Percentiles rank a stretch among this genome's conserved stretches.
Conservation (phyloP, 2,113 vertebrate species). For the Vulpes vulpes region DNA sequence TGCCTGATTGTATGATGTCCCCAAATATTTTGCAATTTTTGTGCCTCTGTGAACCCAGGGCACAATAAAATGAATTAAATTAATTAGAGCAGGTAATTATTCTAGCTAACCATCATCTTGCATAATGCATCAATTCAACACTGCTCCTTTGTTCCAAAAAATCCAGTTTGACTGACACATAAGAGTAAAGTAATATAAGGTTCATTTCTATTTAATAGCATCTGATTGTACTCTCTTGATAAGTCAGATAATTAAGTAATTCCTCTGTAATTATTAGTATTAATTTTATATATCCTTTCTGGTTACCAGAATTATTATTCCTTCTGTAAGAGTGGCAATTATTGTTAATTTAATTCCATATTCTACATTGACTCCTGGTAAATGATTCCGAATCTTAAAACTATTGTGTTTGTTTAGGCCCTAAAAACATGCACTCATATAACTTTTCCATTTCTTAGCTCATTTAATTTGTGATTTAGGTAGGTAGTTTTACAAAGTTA, state of each 20-base stretch:
- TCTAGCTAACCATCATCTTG: conserved; percentile 46
- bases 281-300: conserved; percentile 79
- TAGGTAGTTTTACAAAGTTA: conserved; percentile 64
- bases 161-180: conserved; percentile 58
- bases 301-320: conserved; percentile 70
- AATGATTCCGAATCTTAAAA: conserved; percentile 65
- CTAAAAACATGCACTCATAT: conserved; percentile 1
- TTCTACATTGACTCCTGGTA: conserved; percentile 52
- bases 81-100: conserved; percentile 70
- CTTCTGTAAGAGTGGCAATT: conserved; percentile 58
- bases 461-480: conserved; percentile 75
- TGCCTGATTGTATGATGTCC: background rate
- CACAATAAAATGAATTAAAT: conserved; percentile 64
- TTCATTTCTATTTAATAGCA: conserved; percentile 69
- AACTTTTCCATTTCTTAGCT: conserved; percentile 77
- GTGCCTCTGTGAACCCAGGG: conserved; percentile 11
- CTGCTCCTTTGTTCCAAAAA: conserved; percentile 63
- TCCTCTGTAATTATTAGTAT: conserved; percentile 78
- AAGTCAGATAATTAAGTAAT: conserved; percentile 81
- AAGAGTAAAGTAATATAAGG: conserved; percentile 62
- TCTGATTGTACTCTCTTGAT: conserved; percentile 61
- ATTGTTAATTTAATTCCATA: conserved; percentile 74
- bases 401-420: conserved; percentile 47
- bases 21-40: conserved; percentile 38
- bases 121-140: conserved; percentile 57